A percentile compares a stretch with the other conserved stretches of the same genome.
Evolutionary conservation across 2,797 vertebrate genomes (phyloP).

Genomic region (Sylvia borin): DNA sequence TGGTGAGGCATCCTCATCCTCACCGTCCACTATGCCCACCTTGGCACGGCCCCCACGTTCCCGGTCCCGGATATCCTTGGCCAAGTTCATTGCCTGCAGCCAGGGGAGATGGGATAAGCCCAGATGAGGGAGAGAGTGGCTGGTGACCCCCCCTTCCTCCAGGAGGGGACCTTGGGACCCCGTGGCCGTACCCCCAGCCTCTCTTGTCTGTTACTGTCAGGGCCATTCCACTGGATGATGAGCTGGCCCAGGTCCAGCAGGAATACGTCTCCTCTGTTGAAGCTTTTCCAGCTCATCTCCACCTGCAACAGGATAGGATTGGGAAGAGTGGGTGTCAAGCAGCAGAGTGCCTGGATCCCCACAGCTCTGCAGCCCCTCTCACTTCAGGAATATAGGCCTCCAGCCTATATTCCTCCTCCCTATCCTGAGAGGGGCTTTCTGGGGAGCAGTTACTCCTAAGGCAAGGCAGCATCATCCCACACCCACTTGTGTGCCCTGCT

Average conservation of each 20-base stretch:
- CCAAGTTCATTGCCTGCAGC: constrained; percentile 83
- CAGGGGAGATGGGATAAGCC: not conserved
- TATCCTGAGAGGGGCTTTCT: not conserved
- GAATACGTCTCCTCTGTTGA: constrained; percentile 87
- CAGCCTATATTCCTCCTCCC: not conserved
- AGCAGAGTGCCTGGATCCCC: not conserved
- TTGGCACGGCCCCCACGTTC: constrained; percentile 85
- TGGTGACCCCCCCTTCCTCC: not conserved
- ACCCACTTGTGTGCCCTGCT: not conserved
- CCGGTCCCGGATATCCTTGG: constrained; percentile 88
- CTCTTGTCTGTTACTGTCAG: constrained; percentile 84
- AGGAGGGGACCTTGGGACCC: not conserved
- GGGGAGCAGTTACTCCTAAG: not conserved
- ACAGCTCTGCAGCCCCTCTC: not conserved
- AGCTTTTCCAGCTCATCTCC: constrained; percentile 87
- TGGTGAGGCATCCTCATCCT: constrained; percentile 74
- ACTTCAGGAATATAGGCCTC: not conserved
- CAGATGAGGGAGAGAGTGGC: rapidly evolving
- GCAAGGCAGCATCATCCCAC: not conserved
- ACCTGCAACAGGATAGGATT: constrained; percentile 70
- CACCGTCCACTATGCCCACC: constrained; percentile 83
- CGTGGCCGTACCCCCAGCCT: constrained; percentile 76
- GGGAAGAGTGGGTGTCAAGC: rapidly evolving
- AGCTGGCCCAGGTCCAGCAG: constrained; percentile 86
- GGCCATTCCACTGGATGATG: constrained; percentile 89